phyloP scores from a whole-genome alignment of 2,888 invertebrate genomes.

The Galeruca laticollis region DNA sequence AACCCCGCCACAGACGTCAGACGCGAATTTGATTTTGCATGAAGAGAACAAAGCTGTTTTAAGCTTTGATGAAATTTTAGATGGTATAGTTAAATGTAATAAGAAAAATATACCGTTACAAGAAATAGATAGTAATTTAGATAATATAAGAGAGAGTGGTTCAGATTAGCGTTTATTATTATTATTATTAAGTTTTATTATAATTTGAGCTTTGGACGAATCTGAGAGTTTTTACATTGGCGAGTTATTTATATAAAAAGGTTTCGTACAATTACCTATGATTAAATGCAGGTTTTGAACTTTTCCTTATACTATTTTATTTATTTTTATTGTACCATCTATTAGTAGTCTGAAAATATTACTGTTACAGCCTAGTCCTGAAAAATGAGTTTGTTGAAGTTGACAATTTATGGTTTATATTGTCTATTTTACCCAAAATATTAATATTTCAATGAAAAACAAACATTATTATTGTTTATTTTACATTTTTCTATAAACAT shows the following conservation, averaged over 20 bases:
- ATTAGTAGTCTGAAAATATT: no score
- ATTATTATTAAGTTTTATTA: background rate
- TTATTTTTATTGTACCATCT: no score
- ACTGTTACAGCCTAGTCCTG: no score
- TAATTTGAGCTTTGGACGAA: conserved; percentile 20
- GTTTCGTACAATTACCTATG: no score
- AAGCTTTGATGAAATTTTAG: conserved; percentile 57
- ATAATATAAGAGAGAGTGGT: conserved; percentile 5
- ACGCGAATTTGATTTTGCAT: conserved; percentile 52
- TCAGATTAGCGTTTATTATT: conserved; percentile 14
- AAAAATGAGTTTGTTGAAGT: no score
- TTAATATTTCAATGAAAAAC: no score
- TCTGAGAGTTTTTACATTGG: background rate
- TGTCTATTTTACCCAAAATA: no score
- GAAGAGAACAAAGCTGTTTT: conserved; percentile 51
- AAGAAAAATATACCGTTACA: conserved; percentile 53
- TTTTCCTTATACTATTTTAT: no score
- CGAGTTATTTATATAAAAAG: background rate
- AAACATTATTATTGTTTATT: no score
- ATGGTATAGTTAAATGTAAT: conserved; percentile 57
- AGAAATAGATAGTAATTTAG: conserved; percentile 33
- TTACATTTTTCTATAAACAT: no score
- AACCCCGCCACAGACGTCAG: conserved; percentile 48
- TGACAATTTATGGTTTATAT: no score
- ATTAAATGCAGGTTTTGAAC: no score